Percentiles rank a stretch among this genome's conserved stretches.
Evolutionary conservation across 2,113 vertebrate species (phyloP).

Genomic region (Micromys minutus): DNA sequence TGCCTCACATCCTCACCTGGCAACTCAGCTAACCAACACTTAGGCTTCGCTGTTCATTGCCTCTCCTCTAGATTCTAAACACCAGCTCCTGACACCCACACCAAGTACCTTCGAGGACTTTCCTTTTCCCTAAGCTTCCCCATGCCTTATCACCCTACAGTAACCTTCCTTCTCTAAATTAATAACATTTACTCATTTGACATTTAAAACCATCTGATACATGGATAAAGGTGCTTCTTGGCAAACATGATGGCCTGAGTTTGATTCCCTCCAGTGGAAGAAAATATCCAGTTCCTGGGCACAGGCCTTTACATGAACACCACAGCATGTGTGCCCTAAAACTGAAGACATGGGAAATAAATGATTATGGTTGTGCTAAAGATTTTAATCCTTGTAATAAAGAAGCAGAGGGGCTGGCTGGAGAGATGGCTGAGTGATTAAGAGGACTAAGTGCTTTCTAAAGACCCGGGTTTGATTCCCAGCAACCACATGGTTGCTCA

Average conservation of each 20-base stretch:
- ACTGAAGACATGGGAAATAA: background rate
- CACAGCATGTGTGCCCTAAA: background rate
- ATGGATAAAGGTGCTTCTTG: background rate
- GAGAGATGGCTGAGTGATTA: background rate
- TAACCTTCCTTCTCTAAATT: slow-evolving; percentile 11
- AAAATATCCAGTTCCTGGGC: background rate
- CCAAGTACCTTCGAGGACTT: background rate
- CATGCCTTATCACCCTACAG: background rate
- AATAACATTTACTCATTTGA: background rate
- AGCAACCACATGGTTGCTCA: background rate
- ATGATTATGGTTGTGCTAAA: background rate
- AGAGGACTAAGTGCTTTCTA: background rate
- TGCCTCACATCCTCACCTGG: background rate
- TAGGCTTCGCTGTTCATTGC: background rate
- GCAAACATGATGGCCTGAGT: background rate
- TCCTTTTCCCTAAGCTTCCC: background rate
- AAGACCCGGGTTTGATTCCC: background rate
- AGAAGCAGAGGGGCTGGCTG: background rate
- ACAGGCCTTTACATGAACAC: background rate
- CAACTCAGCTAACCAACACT: background rate
- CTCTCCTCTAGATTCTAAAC: slow-evolving; percentile 4
- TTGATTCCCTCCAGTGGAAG: no score
- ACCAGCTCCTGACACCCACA: background rate
- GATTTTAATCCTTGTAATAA: background rate
- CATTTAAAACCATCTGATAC: background rate